Evolutionary conservation across 2,797 vertebrate species (phyloP), one percentile per base, ranked within the genome.

Genomic region (Centroberyx gerrardi): DNA sequence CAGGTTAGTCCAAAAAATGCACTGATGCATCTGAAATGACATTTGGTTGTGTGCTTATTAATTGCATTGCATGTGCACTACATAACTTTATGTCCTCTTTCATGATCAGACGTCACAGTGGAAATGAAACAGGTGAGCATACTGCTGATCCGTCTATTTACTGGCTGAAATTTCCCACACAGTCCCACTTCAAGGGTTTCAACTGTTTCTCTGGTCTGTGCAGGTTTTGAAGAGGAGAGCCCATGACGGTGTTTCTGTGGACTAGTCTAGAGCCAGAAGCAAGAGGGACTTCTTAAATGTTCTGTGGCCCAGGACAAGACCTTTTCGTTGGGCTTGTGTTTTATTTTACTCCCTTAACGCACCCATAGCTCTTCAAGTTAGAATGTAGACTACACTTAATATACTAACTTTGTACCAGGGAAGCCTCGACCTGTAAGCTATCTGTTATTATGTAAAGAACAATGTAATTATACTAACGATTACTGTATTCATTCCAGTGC

Each of bases 111-210:
- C 46, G 85, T 94, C 53, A 82, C 83, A 14, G 14, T 59, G 75
- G 92, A 94, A 85, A 88, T 94, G 85, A 92, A 82, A 56, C 85
- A 90, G 90, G 92, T 92, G 72, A 83, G 89, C 44, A 51, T 42
- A 62, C 36, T 53, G 29, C 62, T 53, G 5, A 18, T 75, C 6
- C 28, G 2, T 55, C 28, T 38, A 29, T 31, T 56, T 8, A 33
- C 28, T 33, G 22, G 70, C 28, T 76, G 51, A 80, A 54, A 38
- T 46, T 62, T 72, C 15, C 49, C 14, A n/a, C 14, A 12, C 3
- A 13, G 38, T 65, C 7, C 13, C 36, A 22, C 65, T 58, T 86
- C 52, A 76, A 62, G 70, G 44, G 17, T 46, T 59, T 42, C 22
- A 40, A 31, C 49, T 8, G 76, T 68, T 54, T 48, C 44, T 86